Evolutionary conservation across 2,888 invertebrate species (phyloP).

Genomic region (Hemithea aestivaria): DNA sequence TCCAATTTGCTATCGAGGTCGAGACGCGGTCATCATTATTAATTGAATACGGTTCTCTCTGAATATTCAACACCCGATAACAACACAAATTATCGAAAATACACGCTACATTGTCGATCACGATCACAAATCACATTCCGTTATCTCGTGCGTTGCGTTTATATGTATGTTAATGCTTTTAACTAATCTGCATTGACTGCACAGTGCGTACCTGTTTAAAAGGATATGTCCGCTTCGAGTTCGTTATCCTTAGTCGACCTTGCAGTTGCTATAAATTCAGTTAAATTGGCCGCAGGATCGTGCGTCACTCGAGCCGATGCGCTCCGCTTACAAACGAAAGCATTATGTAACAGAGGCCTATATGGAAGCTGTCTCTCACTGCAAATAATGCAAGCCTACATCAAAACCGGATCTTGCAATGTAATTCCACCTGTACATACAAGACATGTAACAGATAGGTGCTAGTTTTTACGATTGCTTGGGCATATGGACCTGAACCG

Average conservation of each 20-base stretch:
- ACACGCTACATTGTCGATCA: slow-evolving; percentile 6
- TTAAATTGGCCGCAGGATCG: slow-evolving; percentile 64
- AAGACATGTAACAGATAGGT: slow-evolving; percentile 47
- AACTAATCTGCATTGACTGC: slow-evolving; percentile 33
- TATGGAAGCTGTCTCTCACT: slow-evolving; percentile 12
- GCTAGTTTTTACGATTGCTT: slow-evolving; percentile 52
- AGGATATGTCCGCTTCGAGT: slow-evolving; percentile 47
- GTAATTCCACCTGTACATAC: slow-evolving; percentile 45
- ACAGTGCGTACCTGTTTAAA: slow-evolving; percentile 53
- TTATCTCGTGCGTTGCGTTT: slow-evolving; percentile 17
- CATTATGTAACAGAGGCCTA: slow-evolving; percentile 41
- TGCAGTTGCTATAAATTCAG: slow-evolving; percentile 71
- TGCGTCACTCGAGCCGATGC: slow-evolving; percentile 66
- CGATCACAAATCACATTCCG: slow-evolving; percentile 15
- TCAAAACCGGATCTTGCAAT: slow-evolving; percentile 55
- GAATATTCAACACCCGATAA: slow-evolving; percentile 24
- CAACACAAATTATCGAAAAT: slow-evolving; percentile 20
- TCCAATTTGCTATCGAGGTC: slow-evolving; percentile 44
- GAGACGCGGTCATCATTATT: slow-evolving; percentile 37
- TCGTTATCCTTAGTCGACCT: slow-evolving; percentile 73
- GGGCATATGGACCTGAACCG: slow-evolving; percentile 3
- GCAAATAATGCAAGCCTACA: slow-evolving; percentile 39
- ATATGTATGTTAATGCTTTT: slow-evolving; percentile 24
- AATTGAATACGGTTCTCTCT: slow-evolving; percentile 36
- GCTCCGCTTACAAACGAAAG: slow-evolving; percentile 53